phyloP scores from a whole-genome alignment of 2,888 invertebrate species.

The Neocrepidodera transversa region DNA sequence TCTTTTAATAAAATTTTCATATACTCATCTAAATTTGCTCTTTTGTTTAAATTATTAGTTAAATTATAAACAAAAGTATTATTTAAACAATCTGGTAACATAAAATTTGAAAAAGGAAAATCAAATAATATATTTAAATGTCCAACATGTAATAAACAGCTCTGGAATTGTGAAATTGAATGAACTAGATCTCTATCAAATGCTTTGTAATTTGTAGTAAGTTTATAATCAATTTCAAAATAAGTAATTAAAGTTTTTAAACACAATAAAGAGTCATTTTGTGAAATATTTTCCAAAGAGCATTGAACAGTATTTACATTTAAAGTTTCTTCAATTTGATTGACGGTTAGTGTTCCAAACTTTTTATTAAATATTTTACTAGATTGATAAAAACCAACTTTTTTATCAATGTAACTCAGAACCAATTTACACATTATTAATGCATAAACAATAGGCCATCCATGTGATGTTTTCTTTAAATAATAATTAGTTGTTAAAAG shows the following conservation, averaged over 20 bases:
- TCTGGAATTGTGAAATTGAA: slow-evolving; percentile 72
- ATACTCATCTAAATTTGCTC: slow-evolving; percentile 45
- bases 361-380: slow-evolving; percentile 43
- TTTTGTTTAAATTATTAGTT: slow-evolving; percentile 66
- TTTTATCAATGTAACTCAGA: slow-evolving; percentile 66
- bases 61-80: slow-evolving; percentile 81
- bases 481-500: slow-evolving; percentile 69
- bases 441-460: slow-evolving; percentile 64
- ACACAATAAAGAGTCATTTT: slow-evolving; percentile 67
- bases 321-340: neutral
- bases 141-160: slow-evolving; percentile 66
- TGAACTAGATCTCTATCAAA: slow-evolving; percentile 68
- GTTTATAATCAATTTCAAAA: slow-evolving; percentile 66
- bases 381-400: slow-evolving; percentile 65
- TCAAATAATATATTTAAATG: slow-evolving; percentile 72
- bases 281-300: slow-evolving; percentile 63
- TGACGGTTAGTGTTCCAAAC: slow-evolving; percentile 4
- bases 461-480: slow-evolving; percentile 58
- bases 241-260: slow-evolving; percentile 66
- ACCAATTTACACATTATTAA: slow-evolving; percentile 66
- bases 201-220: slow-evolving; percentile 63
- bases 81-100: slow-evolving; percentile 71
- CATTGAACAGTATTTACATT: slow-evolving; percentile 1
- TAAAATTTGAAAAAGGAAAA: slow-evolving; percentile 65
- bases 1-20: slow-evolving; percentile 41